Conservation (phyloP, 2,113 vertebrate genomes). For the Charina bottae region DNA sequence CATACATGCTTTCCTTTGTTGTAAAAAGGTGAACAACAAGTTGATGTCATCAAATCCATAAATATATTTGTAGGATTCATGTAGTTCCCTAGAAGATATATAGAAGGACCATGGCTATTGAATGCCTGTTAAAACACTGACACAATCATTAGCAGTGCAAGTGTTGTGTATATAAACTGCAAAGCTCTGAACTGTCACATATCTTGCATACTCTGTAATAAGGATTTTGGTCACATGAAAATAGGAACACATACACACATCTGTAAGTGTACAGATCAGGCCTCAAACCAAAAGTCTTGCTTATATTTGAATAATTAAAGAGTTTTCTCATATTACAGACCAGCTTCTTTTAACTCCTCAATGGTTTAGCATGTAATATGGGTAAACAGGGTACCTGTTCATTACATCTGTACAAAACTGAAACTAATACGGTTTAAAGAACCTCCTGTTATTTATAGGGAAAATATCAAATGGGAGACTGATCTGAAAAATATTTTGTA, state of each 20-base stretch:
- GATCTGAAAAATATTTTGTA: neutral
- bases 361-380: neutral
- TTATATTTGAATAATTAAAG: neutral
- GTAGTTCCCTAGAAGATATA: neutral
- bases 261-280: slow-evolving; percentile 27
- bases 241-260: slow-evolving; percentile 8
- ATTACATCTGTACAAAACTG: neutral
- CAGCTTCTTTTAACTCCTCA: neutral
- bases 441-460: too few relatives aligned
- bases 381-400: neutral
- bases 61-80: neutral
- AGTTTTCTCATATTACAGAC: fast-evolving
- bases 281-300: neutral
- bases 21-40: neutral
- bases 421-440: neutral
- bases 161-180: neutral
- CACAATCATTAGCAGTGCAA: neutral
- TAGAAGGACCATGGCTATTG: neutral
- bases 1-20: neutral
- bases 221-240: slow-evolving; percentile 46
- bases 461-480: neutral
- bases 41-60: neutral
- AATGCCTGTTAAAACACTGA: fast-evolving
- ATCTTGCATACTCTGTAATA: slow-evolving; percentile 34
- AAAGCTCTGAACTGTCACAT: neutral